A percentile compares a stretch with the other conserved stretches of the same genome.
Conservation (phyloP, 2,113 vertebrate genomes). For the Petroica traversi region DNA sequence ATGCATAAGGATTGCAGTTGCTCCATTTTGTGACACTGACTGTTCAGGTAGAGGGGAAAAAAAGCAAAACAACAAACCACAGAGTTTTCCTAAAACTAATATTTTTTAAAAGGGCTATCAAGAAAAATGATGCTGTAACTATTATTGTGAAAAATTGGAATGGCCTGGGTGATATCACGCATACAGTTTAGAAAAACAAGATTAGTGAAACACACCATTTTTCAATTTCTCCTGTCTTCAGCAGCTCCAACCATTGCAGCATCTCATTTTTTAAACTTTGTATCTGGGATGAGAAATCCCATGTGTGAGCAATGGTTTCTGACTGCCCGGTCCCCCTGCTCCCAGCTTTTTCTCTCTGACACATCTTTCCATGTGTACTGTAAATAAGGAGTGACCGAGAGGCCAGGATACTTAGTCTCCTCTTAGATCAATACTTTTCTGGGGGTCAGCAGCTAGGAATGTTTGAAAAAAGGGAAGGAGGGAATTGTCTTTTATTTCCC, state of each 20-base stretch:
- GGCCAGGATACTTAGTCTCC: neutral
- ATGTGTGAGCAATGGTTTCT: neutral
- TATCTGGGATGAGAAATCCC: neutral
- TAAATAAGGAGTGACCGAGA: neutral
- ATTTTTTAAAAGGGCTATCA: neutral
- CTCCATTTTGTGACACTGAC: conserved; percentile 23
- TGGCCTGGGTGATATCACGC: neutral
- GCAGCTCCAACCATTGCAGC: neutral
- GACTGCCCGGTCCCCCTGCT: neutral
- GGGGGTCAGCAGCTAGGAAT: neutral
- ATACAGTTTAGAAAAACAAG: conserved; percentile 28
- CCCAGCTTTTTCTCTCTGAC: neutral
- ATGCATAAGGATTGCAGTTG: conserved; percentile 47
- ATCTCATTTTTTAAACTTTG: conserved; percentile 19
- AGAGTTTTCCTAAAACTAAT: neutral
- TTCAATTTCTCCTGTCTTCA: conserved; percentile 31
- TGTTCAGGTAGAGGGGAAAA: neutral
- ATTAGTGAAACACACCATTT: conserved; percentile 40
- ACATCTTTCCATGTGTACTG: neutral
- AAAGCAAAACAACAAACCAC: neutral
- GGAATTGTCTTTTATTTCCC: neutral
- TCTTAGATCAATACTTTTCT: neutral
- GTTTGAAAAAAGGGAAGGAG: neutral
- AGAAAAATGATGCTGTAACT: conserved; percentile 13
- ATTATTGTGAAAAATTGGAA: conserved; percentile 39